Evolutionary conservation across 2,888 invertebrate species (phyloP), one percentile per base, ranked within the genome.

Genomic region (Octonoba sinensis): DNA sequence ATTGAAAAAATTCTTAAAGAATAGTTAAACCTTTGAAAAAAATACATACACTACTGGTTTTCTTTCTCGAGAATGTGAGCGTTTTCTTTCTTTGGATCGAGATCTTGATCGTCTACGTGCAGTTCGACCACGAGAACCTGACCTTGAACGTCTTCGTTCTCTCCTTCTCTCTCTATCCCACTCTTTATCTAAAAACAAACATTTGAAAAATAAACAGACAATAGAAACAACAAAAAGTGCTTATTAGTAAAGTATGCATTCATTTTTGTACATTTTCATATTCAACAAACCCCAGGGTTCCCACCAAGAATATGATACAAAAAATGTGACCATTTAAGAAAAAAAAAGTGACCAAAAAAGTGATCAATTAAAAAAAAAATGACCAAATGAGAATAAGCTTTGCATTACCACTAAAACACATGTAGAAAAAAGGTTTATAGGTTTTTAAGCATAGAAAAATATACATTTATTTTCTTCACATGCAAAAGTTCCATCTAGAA

Each of bases 121-220:
- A 1, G 73, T 6, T 64, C 86, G 84, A 72, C 87, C 87, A 77
- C 87, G 85, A 59, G 87, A 87, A 24, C 91, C 87, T 20, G 90
- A 90, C 85, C 91, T 46, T 51, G 82, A 73, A 6, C 82, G 20
- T 12, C 77, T 59, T 13, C 77, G 71, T 20, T 73, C 77, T 2
- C 77, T 60, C 8, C 77, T 44, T 27, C 77, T 66, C 6, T 73
- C 76, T 13, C 82, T 36, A 4, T 77, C 77, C 67, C 76, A 72
- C 24, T 82, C 82, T n/a, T 82, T 82, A 49, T 82, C 82, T 82
- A n/a, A 51, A 76, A 64, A 54, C 11, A 36, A 27, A 36, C 36
- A 36, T 36, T n/a, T 8, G 11, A 36, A 20, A 15, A 3, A 57
- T n/a, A 15, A 44, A 20, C 51, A 79, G 85, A 86, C 8, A 8